A percentile compares a stretch with the other conserved stretches of the same genome.
Evolutionary conservation across 2,797 vertebrate genomes (phyloP).

Genomic region (Spinibarbus caldwelli): DNA sequence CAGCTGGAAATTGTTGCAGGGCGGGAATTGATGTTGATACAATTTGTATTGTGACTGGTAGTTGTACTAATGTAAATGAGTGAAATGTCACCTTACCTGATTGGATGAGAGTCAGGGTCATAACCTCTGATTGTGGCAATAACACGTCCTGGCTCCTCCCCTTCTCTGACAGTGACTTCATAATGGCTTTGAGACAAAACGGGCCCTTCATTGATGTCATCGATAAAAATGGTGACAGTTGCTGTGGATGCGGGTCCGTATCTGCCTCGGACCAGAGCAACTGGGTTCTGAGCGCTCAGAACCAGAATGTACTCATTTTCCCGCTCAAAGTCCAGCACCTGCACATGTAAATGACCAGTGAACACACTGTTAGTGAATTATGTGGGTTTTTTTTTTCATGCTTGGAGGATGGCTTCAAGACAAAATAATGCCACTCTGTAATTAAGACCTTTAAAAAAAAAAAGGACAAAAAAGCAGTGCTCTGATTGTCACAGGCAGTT

Average conservation of each 20-base stretch:
- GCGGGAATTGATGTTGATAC: background rate
- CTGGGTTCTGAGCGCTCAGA: constrained; percentile 80
- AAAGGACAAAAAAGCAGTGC: background rate
- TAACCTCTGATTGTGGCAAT: constrained; percentile 82
- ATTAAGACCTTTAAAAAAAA: constrained; percentile 1
- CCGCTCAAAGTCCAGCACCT: constrained; percentile 87
- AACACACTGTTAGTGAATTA: background rate
- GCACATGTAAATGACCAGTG: constrained; percentile 19
- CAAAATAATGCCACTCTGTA: background rate
- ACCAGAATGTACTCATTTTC: constrained; percentile 82
- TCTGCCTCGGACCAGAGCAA: constrained; percentile 78
- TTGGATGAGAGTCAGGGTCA: constrained; percentile 78
- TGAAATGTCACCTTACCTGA: constrained; percentile 68
- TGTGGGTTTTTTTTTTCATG: too few relatives aligned
- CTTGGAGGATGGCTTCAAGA: background rate
- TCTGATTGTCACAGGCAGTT: background rate
- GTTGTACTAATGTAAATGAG: background rate
- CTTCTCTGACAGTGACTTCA: constrained; percentile 81
- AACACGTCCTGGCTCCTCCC: constrained; percentile 78
- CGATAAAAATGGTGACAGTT: constrained; percentile 82
- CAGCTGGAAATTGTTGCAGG: background rate
- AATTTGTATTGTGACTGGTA: background rate
- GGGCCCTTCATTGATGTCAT: constrained; percentile 79
- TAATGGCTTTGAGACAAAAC: constrained; percentile 81
- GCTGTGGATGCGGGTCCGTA: constrained; percentile 83